A percentile compares a stretch with the other conserved stretches of the same genome.
These are phyloP conservation scores for Sarcophaga variegata DNA, from an alignment of 2,888 invertebrate genomes.

Conservation along the genomic window DNA sequence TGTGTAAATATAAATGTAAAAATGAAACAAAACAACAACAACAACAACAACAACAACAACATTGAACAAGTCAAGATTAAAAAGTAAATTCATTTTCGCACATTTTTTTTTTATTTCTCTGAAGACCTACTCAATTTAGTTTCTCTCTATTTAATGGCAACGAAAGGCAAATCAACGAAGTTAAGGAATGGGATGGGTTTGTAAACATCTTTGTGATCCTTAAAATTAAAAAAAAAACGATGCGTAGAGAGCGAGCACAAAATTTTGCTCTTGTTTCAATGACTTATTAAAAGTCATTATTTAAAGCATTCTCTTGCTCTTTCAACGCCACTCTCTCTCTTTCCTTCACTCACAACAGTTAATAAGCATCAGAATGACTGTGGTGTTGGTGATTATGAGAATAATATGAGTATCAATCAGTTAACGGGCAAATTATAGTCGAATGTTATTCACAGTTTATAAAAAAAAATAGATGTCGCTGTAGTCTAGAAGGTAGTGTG, in stretches of 20 bases:
- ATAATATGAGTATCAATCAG: too few relatives aligned
- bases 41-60: not conserved
- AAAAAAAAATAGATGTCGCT: too few relatives aligned
- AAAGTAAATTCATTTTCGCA: too few relatives aligned
- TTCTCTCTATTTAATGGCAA: conserved; percentile 54
- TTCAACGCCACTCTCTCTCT: conserved; percentile 3
- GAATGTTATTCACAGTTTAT: too few relatives aligned
- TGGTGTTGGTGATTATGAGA: not conserved
- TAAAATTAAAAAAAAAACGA: too few relatives aligned
- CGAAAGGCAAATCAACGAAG: not conserved
- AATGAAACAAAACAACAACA: not conserved
- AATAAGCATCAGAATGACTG: too few relatives aligned
- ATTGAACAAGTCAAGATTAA: too few relatives aligned
- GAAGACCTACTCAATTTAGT: conserved; percentile 23
- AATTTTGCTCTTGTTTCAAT: conserved; percentile 66
- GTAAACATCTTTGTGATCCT: too few relatives aligned
- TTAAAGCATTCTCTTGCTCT: conserved; percentile 60
- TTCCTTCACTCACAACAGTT: too few relatives aligned
- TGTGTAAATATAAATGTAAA: conserved; percentile 11
- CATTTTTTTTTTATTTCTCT: too few relatives aligned
- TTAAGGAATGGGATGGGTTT: conserved; percentile 36
- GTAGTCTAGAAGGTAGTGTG: too few relatives aligned
- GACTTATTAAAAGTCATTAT: conserved; percentile 63
- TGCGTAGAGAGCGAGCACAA: not conserved
- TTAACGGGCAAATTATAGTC: too few relatives aligned